phyloP scores from a whole-genome alignment of 2,888 invertebrate genomes.

The Philhelius pedissequus region DNA sequence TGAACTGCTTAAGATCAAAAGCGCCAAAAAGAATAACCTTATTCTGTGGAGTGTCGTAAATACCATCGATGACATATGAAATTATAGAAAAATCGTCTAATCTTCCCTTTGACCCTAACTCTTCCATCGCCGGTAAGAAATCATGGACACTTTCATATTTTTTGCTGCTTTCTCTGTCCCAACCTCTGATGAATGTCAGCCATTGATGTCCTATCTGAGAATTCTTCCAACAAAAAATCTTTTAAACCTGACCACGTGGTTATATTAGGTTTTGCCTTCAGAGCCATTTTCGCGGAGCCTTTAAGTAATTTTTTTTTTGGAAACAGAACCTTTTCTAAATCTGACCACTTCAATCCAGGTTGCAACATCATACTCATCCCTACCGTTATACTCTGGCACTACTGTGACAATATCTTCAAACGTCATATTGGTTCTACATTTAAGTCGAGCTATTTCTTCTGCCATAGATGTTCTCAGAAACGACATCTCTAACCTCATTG shows the following conservation, averaged over 20 bases:
- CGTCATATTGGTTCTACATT: neutral
- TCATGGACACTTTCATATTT: neutral
- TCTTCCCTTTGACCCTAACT: neutral
- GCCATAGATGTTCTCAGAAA: neutral
- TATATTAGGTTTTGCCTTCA: neutral
- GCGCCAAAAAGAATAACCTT: neutral
- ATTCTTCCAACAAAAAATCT: neutral
- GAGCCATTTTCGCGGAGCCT: neutral
- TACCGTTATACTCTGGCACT: neutral
- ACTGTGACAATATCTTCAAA: neutral
- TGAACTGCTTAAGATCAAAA: neutral
- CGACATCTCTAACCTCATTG: neutral
- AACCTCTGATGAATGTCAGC: neutral
- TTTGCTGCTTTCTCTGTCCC: neutral
- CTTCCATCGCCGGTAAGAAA: neutral
- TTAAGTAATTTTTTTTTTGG: neutral
- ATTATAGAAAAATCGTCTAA: neutral
- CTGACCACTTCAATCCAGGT: neutral
- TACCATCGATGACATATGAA: neutral
- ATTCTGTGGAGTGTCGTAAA: neutral
- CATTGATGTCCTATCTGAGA: too few species aligned
- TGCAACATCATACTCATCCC: neutral
- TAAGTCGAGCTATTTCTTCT: neutral
- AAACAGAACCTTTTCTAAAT: conserved; percentile 2
- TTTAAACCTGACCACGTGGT: neutral